These are phyloP conservation scores for Drosophila emarginata DNA, from an alignment of 2,888 invertebrate genomes.

Conservation along the genomic window DNA sequence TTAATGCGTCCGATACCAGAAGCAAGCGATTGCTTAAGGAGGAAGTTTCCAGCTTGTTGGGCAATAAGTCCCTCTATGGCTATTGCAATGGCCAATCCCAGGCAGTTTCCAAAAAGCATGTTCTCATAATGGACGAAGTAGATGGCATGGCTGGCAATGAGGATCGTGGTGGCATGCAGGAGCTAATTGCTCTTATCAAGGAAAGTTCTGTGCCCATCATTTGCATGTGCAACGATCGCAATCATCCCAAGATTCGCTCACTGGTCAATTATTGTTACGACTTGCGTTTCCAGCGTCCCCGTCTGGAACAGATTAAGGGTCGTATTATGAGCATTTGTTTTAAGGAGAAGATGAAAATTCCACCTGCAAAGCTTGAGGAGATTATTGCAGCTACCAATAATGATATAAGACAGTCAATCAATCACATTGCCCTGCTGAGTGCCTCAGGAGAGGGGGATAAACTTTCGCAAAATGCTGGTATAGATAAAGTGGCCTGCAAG, in stretches of 20 bases:
- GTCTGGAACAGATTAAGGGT: constrained; percentile 94
- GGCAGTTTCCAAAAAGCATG: constrained; percentile 89
- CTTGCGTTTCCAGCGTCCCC: constrained; percentile 92
- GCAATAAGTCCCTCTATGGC: constrained; percentile 88
- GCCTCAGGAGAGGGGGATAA: constrained; percentile 82
- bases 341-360: constrained; percentile 93
- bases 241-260: constrained; percentile 95
- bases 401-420: constrained; percentile 96
- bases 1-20: constrained; percentile 98
- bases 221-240: constrained; percentile 99
- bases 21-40: constrained; percentile 93
- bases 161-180: constrained; percentile 98
- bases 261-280: constrained; percentile 97
- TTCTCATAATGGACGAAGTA: constrained; percentile 99
- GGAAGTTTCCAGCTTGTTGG: constrained; percentile 91
- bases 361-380: constrained; percentile 89
- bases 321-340: constrained; percentile 95
- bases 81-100: constrained; percentile 86
- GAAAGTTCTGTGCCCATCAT: constrained; percentile 93
- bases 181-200: constrained; percentile 96
- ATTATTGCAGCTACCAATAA: constrained; percentile 94
- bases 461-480: constrained; percentile 59
- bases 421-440: constrained; percentile 92
- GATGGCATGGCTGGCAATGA: constrained; percentile 99
- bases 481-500: constrained; percentile 86